phyloP scores from a whole-genome alignment of 2,888 invertebrate species.

The Drosophila anomalata region DNA sequence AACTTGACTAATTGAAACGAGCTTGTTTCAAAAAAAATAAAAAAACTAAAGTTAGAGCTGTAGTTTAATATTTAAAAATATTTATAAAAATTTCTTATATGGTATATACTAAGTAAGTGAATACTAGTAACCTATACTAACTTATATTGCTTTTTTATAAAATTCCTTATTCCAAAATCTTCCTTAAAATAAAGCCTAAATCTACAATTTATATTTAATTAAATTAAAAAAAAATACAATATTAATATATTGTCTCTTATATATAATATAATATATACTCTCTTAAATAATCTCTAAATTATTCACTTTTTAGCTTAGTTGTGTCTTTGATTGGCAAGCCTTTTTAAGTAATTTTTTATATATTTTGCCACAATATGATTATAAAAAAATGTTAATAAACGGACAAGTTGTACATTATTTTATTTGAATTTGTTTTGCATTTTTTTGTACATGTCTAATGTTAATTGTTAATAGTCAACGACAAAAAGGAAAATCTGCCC shows the following conservation, averaged over 20 bases:
- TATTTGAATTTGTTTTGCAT: slow-evolving; percentile 1
- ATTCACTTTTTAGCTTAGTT: not conserved
- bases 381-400: slow-evolving; percentile 30
- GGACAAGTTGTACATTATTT: slow-evolving; percentile 17
- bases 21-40: not conserved
- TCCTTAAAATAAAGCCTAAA: not conserved
- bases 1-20: slow-evolving; percentile 36
- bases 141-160: too few relatives aligned
- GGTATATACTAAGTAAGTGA: too few relatives aligned
- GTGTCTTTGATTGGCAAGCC: not conserved
- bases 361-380: slow-evolving; percentile 16
- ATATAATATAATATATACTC: too few relatives aligned
- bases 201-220: too few relatives aligned
- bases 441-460: slow-evolving; percentile 43
- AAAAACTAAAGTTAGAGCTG: not conserved
- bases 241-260: too few relatives aligned
- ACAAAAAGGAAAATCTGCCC: slow-evolving; percentile 54
- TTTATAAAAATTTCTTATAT: too few relatives aligned
- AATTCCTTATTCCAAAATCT: too few relatives aligned
- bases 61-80: not conserved
- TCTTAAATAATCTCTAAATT: not conserved
- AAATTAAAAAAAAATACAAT: not conserved
- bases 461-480: slow-evolving; percentile 49
- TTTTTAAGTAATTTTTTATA: not conserved
- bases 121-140: too few relatives aligned